Percentiles rank a stretch among this genome's conserved stretches.
These are phyloP conservation scores for Matsumyia berberina DNA, from an alignment of 2,888 invertebrate species.

Conservation along the genomic window DNA sequence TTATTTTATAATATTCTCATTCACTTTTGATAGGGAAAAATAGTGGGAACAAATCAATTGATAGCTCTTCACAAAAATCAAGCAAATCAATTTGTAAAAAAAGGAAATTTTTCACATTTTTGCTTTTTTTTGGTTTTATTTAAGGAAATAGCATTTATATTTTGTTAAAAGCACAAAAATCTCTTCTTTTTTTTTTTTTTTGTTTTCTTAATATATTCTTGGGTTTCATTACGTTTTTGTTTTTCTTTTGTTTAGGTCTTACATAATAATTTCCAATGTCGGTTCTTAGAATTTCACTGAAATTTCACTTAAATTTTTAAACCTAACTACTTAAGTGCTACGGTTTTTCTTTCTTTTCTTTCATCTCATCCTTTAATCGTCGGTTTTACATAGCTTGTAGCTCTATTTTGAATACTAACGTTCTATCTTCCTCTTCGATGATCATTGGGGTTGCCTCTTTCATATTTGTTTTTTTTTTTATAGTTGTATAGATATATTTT, in stretches of 20 bases:
- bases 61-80: constrained; percentile 75
- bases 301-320: constrained; percentile 77
- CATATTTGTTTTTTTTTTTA: constrained; percentile 30
- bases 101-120: constrained; percentile 70
- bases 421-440: constrained; percentile 70
- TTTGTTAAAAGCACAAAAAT: constrained; percentile 76
- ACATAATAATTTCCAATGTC: constrained; percentile 62
- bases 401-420: constrained; percentile 46
- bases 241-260: constrained; percentile 49
- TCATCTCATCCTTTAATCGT: constrained; percentile 46
- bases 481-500: constrained; percentile 46
- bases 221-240: constrained; percentile 77
- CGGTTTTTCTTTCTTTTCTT: constrained; percentile 49
- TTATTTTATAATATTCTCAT: constrained; percentile 58
- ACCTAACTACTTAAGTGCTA: constrained; percentile 77
- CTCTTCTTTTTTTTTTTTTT: constrained; percentile 62
- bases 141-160: constrained; percentile 79
- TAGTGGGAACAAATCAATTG: constrained; percentile 70
- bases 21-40: constrained; percentile 69
- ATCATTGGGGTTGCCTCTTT: constrained; percentile 60
- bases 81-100: constrained; percentile 74
- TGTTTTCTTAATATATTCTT: constrained; percentile 70
- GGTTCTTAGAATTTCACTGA: constrained; percentile 73
- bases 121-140: constrained; percentile 75
- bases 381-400: constrained; percentile 38